Conservation (phyloP, 2,888 invertebrate species). For the Synanthedon formicaeformis region DNA sequence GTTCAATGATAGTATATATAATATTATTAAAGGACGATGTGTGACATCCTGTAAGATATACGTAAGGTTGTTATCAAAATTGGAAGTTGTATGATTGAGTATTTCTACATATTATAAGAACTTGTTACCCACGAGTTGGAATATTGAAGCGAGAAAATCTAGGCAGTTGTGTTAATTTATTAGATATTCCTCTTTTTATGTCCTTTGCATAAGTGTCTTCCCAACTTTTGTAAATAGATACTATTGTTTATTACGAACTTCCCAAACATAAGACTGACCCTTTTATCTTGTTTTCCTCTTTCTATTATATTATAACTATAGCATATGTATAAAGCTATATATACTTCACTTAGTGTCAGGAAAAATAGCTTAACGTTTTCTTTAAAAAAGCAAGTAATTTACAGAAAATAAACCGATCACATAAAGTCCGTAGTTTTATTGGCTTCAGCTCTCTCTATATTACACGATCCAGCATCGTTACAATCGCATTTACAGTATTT, state of each 20-base stretch:
- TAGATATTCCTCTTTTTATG: conserved; percentile 42
- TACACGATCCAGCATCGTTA: background rate
- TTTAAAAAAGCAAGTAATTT: conserved; percentile 57
- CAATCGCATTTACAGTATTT: background rate
- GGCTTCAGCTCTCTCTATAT: background rate
- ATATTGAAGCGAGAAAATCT: conserved; percentile 9
- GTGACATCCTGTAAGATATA: conserved; percentile 60
- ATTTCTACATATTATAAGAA: conserved; percentile 32
- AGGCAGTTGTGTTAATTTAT: conserved; percentile 28
- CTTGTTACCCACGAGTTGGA: conserved; percentile 29
- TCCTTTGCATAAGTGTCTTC: conserved; percentile 59
- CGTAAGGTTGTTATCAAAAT: conserved; percentile 65
- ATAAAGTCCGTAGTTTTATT: conserved; percentile 23
- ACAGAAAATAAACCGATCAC: conserved; percentile 59
- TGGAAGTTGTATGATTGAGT: conserved; percentile 34
- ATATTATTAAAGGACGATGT: conserved; percentile 50
- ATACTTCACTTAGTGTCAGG: conserved; percentile 44
- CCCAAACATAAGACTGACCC: conserved; percentile 71
- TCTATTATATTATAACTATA: conserved; percentile 12
- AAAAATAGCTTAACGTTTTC: conserved; percentile 53
- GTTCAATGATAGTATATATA: no score
- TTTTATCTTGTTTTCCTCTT: conserved; percentile 66
- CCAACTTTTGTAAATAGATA: conserved; percentile 68
- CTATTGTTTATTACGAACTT: conserved; percentile 63
- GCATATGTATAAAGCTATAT: conserved; percentile 47